These are phyloP conservation scores for Myiopsitta monachus DNA, from an alignment of 2,113 vertebrate genomes.

Conservation along the genomic window DNA sequence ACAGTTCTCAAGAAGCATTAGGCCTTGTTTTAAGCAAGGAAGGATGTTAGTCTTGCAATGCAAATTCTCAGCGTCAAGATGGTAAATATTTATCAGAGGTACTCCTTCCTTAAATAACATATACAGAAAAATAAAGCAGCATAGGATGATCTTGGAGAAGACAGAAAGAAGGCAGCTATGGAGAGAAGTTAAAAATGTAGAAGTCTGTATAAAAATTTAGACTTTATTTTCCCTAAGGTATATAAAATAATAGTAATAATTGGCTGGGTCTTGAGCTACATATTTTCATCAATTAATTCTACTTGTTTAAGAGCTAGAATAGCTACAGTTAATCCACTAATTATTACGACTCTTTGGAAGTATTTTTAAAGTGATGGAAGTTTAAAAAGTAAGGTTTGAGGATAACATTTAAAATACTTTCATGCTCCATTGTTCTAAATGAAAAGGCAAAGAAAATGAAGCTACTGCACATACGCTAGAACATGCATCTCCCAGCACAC, in stretches of 20 bases:
- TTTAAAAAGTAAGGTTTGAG: not conserved
- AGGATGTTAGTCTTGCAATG: not conserved
- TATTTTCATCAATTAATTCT: not conserved
- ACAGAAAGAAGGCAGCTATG: not conserved
- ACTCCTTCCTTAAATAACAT: not conserved
- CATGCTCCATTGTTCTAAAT: not conserved
- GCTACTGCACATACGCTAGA: not conserved
- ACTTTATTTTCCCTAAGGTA: not conserved
- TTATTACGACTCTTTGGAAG: not conserved
- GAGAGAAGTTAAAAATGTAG: not conserved
- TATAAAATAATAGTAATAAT: not conserved
- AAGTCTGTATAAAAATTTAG: not conserved
- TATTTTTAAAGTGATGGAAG: not conserved
- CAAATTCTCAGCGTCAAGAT: not conserved
- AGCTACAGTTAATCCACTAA: not conserved
- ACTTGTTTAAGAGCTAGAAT: not conserved
- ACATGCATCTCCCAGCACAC: not conserved
- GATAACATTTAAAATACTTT: not conserved
- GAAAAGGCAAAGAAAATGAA: not conserved
- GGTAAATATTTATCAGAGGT: not conserved
- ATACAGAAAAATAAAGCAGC: not conserved
- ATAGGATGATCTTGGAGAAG: not conserved
- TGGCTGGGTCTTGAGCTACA: not conserved
- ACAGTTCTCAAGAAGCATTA: not conserved
- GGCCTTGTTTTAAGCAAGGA: not conserved